A percentile compares a stretch with the other conserved stretches of the same genome.
Conservation (phyloP, 2,113 vertebrate species). For the Pelecanoides urinatrix region DNA sequence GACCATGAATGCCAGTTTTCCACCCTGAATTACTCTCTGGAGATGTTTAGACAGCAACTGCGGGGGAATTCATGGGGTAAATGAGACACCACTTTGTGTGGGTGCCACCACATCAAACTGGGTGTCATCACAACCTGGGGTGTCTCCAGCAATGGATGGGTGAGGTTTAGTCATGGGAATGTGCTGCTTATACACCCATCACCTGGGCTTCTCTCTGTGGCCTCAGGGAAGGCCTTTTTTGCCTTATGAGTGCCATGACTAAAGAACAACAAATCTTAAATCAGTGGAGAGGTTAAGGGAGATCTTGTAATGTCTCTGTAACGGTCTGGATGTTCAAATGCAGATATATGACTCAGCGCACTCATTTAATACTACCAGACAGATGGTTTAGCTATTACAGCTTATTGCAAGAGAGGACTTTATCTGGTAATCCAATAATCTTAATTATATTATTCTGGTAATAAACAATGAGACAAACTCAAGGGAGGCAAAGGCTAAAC, state of each 20-base stretch:
- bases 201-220: background rate
- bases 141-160: background rate
- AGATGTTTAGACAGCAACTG: background rate
- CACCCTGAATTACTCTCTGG: background rate
- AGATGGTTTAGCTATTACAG: background rate
- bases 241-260: background rate
- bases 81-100: background rate
- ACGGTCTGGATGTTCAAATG: background rate
- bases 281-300: background rate
- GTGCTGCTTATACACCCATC: background rate
- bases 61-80: background rate
- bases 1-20: background rate
- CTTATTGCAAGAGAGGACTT: background rate
- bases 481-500: background rate
- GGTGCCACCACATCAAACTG: background rate
- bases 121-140: background rate
- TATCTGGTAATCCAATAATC: background rate
- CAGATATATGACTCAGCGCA: background rate
- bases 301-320: background rate
- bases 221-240: background rate
- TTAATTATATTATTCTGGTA: background rate
- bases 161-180: background rate
- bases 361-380: background rate
- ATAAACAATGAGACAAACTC: background rate
- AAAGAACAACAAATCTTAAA: background rate